Evolutionary conservation across 2,113 vertebrate species (phyloP), one percentile per base, ranked within the genome.

Genomic region (Scopus umbretta): DNA sequence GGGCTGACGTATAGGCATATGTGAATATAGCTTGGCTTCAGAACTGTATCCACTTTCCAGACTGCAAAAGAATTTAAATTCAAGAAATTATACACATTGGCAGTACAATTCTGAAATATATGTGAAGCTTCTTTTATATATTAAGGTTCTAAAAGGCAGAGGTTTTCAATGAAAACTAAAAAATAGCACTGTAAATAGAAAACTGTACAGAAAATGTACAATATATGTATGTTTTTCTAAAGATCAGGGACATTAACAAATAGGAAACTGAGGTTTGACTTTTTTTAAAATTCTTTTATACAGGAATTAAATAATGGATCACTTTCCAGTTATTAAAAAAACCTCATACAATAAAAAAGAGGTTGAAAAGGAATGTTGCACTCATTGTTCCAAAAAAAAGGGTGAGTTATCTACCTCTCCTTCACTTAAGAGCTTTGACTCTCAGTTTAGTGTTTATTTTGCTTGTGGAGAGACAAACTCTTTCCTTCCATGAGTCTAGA

Each of bases 1-100:
- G 3, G 32, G 2, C 4, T 59, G 2, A 0, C 36, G 6, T 19
- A 47, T 20, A 59, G 13, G 7, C 17, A 47, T 26, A 36, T 14
- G 3, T 36, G 22, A 66, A 80, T 49, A 76, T 4, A 91, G 11
- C 34, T 58, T 82, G 19, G 6, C 9, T 83, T 87, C 32, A 72
- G 47, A 78, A 38, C 12, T 36, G 6, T 45, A 34, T n/a, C 9
- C 9, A 34, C 5, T 70, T 74, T 22, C 22, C 8, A 55, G 21
- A 61, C 16, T 30, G 10, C 7, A 32, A 29, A 2, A 43, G 15
- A 25, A 49, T 11, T 80, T 53, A 58, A 29, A 73, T 32, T 5
- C 5, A 79, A 42, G 9, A 70, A 55, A 52, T 82, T 61, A 29
- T 27, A 56, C 15, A 50, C 2, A 18, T 21, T 30, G 40, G 47